Percentiles rank a stretch among this genome's conserved stretches.
Conservation (phyloP, 2,113 vertebrate species). For the Saimiri boliviensis region DNA sequence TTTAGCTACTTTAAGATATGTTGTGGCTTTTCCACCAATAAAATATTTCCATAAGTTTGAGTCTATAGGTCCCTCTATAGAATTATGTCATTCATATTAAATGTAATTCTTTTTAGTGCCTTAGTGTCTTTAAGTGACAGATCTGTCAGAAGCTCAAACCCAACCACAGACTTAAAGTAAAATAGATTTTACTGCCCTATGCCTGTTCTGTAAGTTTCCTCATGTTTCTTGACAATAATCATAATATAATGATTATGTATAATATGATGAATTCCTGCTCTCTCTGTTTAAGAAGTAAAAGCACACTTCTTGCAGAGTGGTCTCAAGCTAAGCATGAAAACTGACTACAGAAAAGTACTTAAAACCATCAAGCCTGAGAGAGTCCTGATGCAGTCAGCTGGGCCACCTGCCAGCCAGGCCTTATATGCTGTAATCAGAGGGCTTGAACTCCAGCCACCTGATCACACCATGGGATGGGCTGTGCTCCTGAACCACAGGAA, state of each 20-base stretch:
- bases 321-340: not conserved
- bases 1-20: not conserved
- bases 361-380: not conserved
- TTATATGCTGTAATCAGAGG: rapidly evolving
- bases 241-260: not conserved
- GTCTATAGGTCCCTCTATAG: not conserved
- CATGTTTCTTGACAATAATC: not conserved
- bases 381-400: not conserved
- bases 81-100: not conserved
- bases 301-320: not conserved
- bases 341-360: not conserved
- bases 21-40: not conserved
- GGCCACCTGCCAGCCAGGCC: not conserved
- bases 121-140: not conserved
- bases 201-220: not conserved
- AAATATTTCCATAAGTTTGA: not conserved
- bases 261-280: not conserved
- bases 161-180: not conserved
- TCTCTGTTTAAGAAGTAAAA: not conserved
- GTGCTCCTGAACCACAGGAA: not conserved
- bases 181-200: not conserved
- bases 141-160: not conserved
- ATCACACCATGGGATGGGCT: not conserved
- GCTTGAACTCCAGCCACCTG: not conserved
- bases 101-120: not conserved